Conservation (phyloP, 2,888 invertebrate species). For the Nephrotoma appendiculata region DNA sequence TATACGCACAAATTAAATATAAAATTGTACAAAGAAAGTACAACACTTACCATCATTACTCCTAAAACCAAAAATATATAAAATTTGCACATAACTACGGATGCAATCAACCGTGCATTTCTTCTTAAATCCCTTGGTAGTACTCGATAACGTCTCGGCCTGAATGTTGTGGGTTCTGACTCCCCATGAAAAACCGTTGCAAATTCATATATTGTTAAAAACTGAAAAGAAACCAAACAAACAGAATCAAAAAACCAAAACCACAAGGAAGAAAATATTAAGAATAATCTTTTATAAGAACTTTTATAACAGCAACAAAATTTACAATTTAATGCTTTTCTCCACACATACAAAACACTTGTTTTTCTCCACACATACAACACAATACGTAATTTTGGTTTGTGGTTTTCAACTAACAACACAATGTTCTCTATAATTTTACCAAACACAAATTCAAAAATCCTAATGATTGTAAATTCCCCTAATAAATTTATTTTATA, state of each 20-base stretch:
- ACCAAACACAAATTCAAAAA: neutral
- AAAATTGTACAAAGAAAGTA: neutral
- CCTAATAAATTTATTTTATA: neutral
- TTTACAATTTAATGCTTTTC: neutral
- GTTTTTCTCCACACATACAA: neutral
- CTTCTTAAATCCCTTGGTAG: constrained; percentile 18
- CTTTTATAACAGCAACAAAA: neutral
- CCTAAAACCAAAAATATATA: constrained; percentile 19
- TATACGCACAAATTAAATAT: no score
- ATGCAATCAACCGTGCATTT: constrained; percentile 18
- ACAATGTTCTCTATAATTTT: neutral
- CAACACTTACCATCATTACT: constrained; percentile 12
- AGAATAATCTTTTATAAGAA: neutral
- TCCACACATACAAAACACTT: neutral
- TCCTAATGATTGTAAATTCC: neutral
- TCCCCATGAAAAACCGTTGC: constrained; percentile 9
- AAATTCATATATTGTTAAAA: constrained; percentile 10
- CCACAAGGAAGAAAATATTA: neutral
- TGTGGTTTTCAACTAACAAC: neutral
- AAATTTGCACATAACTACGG: constrained; percentile 18
- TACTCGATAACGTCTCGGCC: constrained; percentile 16
- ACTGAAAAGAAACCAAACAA: constrained; percentile 7
- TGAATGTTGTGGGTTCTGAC: constrained; percentile 14
- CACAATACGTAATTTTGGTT: neutral
- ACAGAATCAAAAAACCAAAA: neutral